phyloP scores from a whole-genome alignment of 2,797 vertebrate genomes.

The Uromys caudimaculatus region DNA sequence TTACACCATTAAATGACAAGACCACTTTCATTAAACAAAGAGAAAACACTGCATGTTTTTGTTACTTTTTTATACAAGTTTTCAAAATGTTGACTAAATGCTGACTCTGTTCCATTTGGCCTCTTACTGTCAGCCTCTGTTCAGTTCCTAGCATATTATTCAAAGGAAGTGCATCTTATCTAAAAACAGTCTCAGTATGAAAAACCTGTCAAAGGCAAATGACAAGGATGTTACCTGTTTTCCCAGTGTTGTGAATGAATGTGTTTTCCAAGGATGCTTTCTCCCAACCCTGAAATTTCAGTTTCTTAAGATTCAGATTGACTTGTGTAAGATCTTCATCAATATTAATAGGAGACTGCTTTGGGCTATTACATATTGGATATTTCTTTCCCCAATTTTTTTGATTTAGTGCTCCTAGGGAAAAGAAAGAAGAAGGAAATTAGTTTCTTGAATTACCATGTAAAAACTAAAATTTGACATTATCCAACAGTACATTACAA shows the following conservation, averaged over 20 bases:
- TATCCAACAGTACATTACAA: neutral
- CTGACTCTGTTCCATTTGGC: neutral
- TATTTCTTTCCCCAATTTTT: slow-evolving; percentile 97
- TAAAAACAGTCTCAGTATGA: neutral
- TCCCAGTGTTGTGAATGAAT: slow-evolving; percentile 95
- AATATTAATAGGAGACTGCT: slow-evolving; percentile 97
- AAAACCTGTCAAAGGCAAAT: slow-evolving; percentile 59
- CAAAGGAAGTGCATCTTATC: slow-evolving; percentile 31
- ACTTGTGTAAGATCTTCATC: slow-evolving; percentile 95
- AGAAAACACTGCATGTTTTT: neutral
- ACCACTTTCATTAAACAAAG: slow-evolving; percentile 38
- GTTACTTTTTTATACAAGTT: slow-evolving; percentile 46
- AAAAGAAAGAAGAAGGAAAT: slow-evolving; percentile 28
- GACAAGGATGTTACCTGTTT: slow-evolving; percentile 91
- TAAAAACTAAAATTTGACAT: slow-evolving; percentile 15
- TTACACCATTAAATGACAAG: neutral
- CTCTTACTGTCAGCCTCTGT: neutral
- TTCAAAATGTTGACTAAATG: slow-evolving; percentile 65
- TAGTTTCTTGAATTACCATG: neutral
- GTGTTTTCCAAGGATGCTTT: slow-evolving; percentile 89
- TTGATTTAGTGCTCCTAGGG: slow-evolving; percentile 95
- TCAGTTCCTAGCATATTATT: slow-evolving; percentile 23
- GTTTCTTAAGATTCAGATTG: slow-evolving; percentile 94
- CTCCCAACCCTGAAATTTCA: slow-evolving; percentile 95
- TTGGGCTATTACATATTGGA: slow-evolving; percentile 95